phyloP scores from a whole-genome alignment of 2,113 vertebrate genomes.

The Pongo pygmaeus region DNA sequence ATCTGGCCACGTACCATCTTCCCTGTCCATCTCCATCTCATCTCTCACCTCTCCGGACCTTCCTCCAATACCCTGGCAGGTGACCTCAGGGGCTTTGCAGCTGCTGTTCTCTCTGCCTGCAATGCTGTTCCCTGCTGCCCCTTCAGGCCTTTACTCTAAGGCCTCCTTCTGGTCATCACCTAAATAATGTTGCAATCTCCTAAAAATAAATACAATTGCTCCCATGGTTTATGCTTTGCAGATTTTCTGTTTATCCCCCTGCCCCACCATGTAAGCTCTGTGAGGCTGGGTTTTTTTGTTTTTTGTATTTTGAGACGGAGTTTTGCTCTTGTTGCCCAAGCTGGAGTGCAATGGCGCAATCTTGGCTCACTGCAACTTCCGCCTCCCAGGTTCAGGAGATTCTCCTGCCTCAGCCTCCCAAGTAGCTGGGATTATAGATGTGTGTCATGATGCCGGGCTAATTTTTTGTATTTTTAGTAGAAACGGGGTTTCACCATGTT shows the following conservation, averaged over 20 bases:
- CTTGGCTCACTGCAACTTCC: too few species aligned
- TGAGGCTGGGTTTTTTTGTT: not conserved
- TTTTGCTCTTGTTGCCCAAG: too few species aligned
- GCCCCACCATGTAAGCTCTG: not conserved
- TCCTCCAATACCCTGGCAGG: not conserved
- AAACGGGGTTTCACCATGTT: too few species aligned
- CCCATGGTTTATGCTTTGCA: not conserved
- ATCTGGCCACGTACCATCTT: too few species aligned
- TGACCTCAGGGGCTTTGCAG: not conserved
- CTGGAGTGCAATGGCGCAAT: too few species aligned
- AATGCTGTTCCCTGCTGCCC: not conserved
- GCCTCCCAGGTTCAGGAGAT: too few species aligned
- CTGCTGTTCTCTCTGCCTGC: not conserved
- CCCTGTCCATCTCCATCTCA: not conserved
- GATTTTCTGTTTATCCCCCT: too few species aligned
- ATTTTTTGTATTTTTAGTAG: too few species aligned
- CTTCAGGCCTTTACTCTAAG: not conserved
- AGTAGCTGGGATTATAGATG: too few species aligned
- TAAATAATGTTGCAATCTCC: not conserved
- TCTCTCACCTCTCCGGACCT: not conserved
- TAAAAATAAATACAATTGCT: not conserved
- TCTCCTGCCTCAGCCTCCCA: too few species aligned
- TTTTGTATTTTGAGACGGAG: too few species aligned
- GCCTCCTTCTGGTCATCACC: not conserved
- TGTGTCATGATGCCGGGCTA: too few species aligned